phyloP scores from a whole-genome alignment of 2,113 vertebrate species.

The Geococcyx californianus region DNA sequence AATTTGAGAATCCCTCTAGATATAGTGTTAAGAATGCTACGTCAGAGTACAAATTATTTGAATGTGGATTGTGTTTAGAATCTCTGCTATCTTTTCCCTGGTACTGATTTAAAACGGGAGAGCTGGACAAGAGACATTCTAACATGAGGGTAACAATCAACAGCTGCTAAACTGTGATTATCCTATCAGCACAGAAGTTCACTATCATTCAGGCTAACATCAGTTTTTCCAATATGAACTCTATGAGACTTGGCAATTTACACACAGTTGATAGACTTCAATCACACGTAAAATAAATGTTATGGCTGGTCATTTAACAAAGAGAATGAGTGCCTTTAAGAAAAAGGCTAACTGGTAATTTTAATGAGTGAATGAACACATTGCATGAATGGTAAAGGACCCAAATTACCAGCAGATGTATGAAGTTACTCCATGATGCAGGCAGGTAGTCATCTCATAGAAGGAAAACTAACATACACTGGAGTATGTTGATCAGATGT shows the following conservation, averaged over 20 bases:
- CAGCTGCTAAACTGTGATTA: not conserved
- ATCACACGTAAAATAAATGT: not conserved
- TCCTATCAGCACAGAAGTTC: not conserved
- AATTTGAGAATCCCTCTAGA: not conserved
- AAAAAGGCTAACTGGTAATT: not conserved
- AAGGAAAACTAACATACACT: not conserved
- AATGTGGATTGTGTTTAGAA: not conserved
- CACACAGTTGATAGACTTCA: not conserved
- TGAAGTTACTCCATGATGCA: not conserved
- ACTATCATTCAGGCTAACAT: not conserved
- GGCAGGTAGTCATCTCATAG: not conserved
- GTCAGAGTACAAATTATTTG: not conserved
- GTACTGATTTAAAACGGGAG: not conserved
- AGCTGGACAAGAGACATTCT: not conserved
- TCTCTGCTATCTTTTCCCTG: not conserved
- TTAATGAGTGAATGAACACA: not conserved
- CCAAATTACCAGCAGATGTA: not conserved
- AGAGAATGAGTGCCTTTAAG: not conserved
- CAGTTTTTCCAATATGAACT: not conserved
- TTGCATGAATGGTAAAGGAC: not conserved
- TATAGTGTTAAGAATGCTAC: not conserved
- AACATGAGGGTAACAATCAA: not conserved
- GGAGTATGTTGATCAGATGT: not conserved
- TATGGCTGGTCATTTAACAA: not conserved
- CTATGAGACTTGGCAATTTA: not conserved